Base-by-base conservation (phyloP, 2,888 invertebrate species). In the Argyra leucocephala region DNA sequence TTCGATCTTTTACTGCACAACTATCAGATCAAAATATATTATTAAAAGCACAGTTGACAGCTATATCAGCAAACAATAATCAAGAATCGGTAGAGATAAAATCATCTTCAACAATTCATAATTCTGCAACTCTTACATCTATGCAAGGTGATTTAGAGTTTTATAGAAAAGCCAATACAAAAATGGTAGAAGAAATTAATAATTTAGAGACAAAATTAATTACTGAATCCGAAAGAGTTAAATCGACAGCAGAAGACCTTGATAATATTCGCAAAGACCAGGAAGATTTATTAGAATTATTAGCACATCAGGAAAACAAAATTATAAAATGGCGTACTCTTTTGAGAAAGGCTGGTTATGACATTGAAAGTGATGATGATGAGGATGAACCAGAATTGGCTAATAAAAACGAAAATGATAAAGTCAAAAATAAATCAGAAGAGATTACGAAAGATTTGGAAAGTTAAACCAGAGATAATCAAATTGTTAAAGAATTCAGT, bases 1-100 rank as follows among this genome's bases (percentile, higher is more conserved):
- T 90, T 6, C 81, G 83, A 70, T 81, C 85, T n/a, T 84, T 87
- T 0, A 86, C 91, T 71, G 85, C 87, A 1, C 89, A 90, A 72
- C 81, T 95, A 4, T 86, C 85, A 71, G 95, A 95, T 78, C 93
- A 95, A 79, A 95, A 93, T 78, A 88, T 92, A 0, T 80, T 95
- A 15, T 81, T 95, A 0, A 90, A 90, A 75, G 92, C 91, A 0
- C 87, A 87, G 74, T 76, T 88, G 57, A 82, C 84, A 0, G 83
- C 85, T 15, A 68, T 70, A 12, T 63, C 69, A 0, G 65, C 58
- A 12, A 58, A 22, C 22, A 48, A 48, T 37, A 24, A 58, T 64
- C 26, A 3, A n/a, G n/a, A n/a, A 21, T 9, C 22, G 1, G 10
- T n/a, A 21, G 61, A 61, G 2, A 60, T 15, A 9, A 60, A 60